These are phyloP conservation scores for Parasteatoda tepidariorum DNA, from an alignment of 1,140 invertebrate genomes.

Conservation along the genomic window DNA sequence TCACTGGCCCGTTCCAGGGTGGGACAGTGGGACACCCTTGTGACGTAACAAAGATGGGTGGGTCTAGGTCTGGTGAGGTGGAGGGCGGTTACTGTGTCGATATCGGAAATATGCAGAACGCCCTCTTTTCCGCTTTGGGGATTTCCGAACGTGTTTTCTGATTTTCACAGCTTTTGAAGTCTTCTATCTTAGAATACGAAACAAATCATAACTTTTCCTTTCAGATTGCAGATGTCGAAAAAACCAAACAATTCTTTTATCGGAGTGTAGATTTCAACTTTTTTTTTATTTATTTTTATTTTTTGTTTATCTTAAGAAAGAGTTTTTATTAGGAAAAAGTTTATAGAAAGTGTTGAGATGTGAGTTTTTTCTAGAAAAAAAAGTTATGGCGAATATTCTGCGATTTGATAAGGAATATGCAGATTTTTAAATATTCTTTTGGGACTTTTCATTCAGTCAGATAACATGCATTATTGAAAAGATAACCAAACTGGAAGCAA, in stretches of 20 bases:
- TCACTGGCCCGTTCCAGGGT: constrained; percentile 49
- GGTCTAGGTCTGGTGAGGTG: neutral
- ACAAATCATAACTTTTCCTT: neutral
- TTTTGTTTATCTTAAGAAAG: neutral
- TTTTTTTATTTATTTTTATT: neutral
- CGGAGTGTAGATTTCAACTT: neutral
- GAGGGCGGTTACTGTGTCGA: constrained; percentile 15
- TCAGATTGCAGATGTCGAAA: no score
- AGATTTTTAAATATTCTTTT: no score
- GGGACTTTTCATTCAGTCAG: no score
- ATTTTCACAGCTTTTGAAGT: no score
- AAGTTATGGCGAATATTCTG: no score
- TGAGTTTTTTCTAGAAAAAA: no score
- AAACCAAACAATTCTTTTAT: no score
- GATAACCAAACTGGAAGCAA: no score
- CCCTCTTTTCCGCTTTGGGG: constrained; percentile 39
- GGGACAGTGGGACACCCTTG: neutral
- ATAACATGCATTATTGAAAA: no score
- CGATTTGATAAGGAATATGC: no score
- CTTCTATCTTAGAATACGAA: neutral
- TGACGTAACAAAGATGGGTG: constrained; percentile 13
- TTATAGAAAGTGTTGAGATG: no score
- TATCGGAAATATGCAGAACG: constrained; percentile 60
- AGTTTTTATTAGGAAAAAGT: no score
- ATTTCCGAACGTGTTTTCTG: constrained; percentile 32